Evolutionary conservation across 1,140 invertebrate genomes (phyloP).

Genomic region (Pygmarrhopalites habei): DNA sequence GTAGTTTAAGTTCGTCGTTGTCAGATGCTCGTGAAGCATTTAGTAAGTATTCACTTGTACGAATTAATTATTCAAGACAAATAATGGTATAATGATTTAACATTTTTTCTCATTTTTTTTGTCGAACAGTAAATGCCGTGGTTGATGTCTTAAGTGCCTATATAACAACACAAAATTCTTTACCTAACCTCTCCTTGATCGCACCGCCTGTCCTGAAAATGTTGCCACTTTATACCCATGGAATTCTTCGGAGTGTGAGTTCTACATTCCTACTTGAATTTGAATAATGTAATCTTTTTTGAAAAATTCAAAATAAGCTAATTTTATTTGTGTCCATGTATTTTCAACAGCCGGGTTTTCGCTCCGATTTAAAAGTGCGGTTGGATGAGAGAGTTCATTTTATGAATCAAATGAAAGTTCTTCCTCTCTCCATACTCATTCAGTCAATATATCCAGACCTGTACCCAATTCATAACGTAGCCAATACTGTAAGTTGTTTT

Average conservation of each 20-base stretch:
- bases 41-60: no score
- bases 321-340: no score
- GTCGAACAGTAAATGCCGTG: constrained; percentile 90
- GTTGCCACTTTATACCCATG: constrained; percentile 82
- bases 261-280: neutral
- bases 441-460: constrained; percentile 86
- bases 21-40: constrained; percentile 91
- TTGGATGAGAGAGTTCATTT: constrained; percentile 87
- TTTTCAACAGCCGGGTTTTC: constrained; percentile 83
- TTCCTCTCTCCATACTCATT: constrained; percentile 73
- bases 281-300: neutral
- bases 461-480: constrained; percentile 77
- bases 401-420: constrained; percentile 88
- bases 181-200: constrained; percentile 57
- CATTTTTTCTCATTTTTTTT: no score
- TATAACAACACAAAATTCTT: constrained; percentile 58
- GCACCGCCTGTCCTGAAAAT: constrained; percentile 67
- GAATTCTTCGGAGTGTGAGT: constrained; percentile 82
- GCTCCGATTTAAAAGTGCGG: constrained; percentile 73
- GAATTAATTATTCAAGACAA: no score
- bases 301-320: neutral
- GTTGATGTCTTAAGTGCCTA: constrained; percentile 83
- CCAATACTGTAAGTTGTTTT: constrained; percentile 52
- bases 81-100: no score
- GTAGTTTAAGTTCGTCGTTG: constrained; percentile 73